Base-by-base conservation (phyloP, 2,113 vertebrate genomes). In the Nicator chloris region DNA sequence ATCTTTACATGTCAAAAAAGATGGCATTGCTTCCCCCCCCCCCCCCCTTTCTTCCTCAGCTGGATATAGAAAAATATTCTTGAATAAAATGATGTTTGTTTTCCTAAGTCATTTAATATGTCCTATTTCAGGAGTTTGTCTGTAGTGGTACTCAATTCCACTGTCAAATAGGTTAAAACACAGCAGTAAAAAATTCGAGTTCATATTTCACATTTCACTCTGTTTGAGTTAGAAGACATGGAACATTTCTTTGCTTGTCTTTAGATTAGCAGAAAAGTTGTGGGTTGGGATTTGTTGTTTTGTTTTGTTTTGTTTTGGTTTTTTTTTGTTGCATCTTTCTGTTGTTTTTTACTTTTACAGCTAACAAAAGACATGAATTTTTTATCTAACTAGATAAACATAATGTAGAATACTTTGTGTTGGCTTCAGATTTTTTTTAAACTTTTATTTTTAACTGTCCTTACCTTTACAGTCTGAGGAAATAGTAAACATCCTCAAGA, bases 11-110 rank as follows among this genome's bases (percentile, higher is more conserved):
- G 3, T 35, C 7, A 42, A 35, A 44, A 21, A 51, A 51, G 14
- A 14, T n/a, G 10, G 2, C 8, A 10, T 10, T 57, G 8, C 3
- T 9, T 17, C 1, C 5, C 2, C 12, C 7, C 8, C 33, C 23
- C 40, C 45, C 9, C 7, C 59, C 45, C 49, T 22, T 64, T 60
- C 16, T 17, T 65, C 15, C 9, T 86, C 7, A 69, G 33, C 28
- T 26, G 17, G 5, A 24, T 56, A 6, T 28, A 53, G 17, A 42
- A 79, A 78, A 70, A 40, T 20, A n/a, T 64, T 54, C 5, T 69
- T 69, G 4, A 82, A 56, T 39, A 51, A 75, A 54, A 27, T 65
- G 2, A 9, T 24, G 4, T 8, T 51, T 79, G 8, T 50, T 70
- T 47, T 82, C 17, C 13, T 45, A 26, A 18, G 15, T 53, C 8